phyloP scores from a whole-genome alignment of 1,140 invertebrate genomes.

The Zaprionus taronus region DNA sequence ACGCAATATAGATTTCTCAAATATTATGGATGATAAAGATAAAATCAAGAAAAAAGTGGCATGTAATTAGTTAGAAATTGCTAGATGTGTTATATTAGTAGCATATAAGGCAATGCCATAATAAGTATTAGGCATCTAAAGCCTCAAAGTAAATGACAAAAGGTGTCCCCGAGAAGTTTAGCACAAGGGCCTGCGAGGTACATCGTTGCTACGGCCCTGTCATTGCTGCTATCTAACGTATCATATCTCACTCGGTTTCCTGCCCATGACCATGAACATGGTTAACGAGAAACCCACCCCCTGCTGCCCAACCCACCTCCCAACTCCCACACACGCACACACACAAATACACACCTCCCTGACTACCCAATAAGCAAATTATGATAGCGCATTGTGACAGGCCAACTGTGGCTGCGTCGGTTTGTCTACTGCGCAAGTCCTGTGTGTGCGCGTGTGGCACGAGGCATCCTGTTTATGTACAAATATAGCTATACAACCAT shows the following conservation, averaged over 20 bases:
- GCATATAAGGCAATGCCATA: no score
- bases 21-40: no score
- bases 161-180: neutral
- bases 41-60: no score
- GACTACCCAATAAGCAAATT: slow-evolving; percentile 41
- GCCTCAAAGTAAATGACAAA: no score
- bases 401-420: slow-evolving; percentile 27
- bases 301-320: neutral
- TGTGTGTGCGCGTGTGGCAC: neutral
- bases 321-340: neutral
- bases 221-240: slow-evolving; percentile 9
- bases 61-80: no score
- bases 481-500: slow-evolving; percentile 23
- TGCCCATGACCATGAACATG: slow-evolving; percentile 50
- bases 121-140: no score
- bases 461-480: slow-evolving; percentile 41
- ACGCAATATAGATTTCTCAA: no score
- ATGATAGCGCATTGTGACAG: slow-evolving; percentile 29
- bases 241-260: slow-evolving; percentile 16
- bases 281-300: neutral
- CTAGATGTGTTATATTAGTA: no score
- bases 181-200: neutral
- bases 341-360: no score
- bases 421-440: slow-evolving; percentile 57
- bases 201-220: neutral